Base-by-base conservation (phyloP, 2,797 vertebrate species). In the Catostomus latipinnis region DNA sequence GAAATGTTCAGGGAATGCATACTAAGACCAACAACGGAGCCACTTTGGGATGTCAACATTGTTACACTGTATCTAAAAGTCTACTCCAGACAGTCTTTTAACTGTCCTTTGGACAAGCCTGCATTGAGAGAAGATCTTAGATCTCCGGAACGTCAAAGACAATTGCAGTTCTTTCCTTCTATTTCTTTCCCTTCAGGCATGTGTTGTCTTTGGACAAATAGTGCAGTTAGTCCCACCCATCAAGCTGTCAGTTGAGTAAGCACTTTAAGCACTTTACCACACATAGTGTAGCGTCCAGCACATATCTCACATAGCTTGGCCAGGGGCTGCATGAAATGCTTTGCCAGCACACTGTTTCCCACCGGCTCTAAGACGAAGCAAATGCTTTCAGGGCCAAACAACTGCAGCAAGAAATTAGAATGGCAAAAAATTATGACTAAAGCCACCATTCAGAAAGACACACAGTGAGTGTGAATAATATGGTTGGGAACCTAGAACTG, bases 301-400 rank as follows among this genome's bases (percentile, higher is more conserved):
- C 85, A 89, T 88, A 89, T 86, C 85, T 89, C 78, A 80, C 88
- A 87, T 91, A 84, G 78, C 86, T 89, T 85, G 84, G 77, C 52
- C 60, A 82, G 68, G 63, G 80, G 81, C 85, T 85, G 69, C 73
- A 69, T 82, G 71, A 84, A 90, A 86, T 81, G 82, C 82, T 85
- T 88, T 57, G 81, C 87, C 77, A 85, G 68, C 85, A 72, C 4
- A 68, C 65, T 58, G 83, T 69, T 90, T 89, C 84, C 80, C 81
- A 84, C 79, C 81, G 80, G 68, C 34, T 34, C 34, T 65, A 84
- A 87, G 80, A 81, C 79, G 79, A 84, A 90, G 89, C 89, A 90
- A 88, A 84, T 89, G 88, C 78, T 88, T 84, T 77, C 46, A 80
- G 81, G 72, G 73, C 81, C 85, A 81, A 81, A 86, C 88, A 90